Conservation (phyloP, 1,140 invertebrate species). For the Hyles euphorbiae region DNA sequence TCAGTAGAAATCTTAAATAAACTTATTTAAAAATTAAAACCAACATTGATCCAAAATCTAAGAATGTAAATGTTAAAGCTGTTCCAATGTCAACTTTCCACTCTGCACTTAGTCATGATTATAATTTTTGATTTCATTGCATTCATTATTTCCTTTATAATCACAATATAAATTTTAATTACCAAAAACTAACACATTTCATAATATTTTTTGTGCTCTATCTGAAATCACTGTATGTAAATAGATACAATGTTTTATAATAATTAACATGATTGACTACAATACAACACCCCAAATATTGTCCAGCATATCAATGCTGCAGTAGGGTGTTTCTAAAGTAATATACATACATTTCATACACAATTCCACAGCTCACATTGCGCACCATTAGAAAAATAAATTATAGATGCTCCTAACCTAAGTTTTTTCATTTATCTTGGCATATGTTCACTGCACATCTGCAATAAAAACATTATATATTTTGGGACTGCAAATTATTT, state of each 20-base stretch:
- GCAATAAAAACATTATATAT: slow-evolving; percentile 24
- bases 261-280: slow-evolving; percentile 70
- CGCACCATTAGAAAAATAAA: slow-evolving; percentile 75
- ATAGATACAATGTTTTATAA: slow-evolving; percentile 56
- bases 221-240: slow-evolving; percentile 59
- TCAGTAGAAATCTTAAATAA: too few relatives aligned
- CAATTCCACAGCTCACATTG: slow-evolving; percentile 70
- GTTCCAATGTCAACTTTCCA: not conserved
- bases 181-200: slow-evolving; percentile 34
- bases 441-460: slow-evolving; percentile 71
- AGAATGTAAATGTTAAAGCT: too few relatives aligned
- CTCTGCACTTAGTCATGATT: slow-evolving; percentile 4
- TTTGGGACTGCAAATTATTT: not conserved
- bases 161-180: slow-evolving; percentile 40
- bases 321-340: slow-evolving; percentile 50
- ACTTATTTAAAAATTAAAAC: too few relatives aligned
- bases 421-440: slow-evolving; percentile 63
- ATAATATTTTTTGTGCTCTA: slow-evolving; percentile 54
- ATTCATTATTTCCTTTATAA: slow-evolving; percentile 24
- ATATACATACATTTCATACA: slow-evolving; percentile 53
- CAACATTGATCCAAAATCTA: too few relatives aligned
- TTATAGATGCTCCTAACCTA: slow-evolving; percentile 70
- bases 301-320: slow-evolving; percentile 51
- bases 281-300: slow-evolving; percentile 58
- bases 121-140: slow-evolving; percentile 24